Evolutionary conservation across 1,140 invertebrate species (phyloP).

Genomic region (Drosophila novamexicana): DNA sequence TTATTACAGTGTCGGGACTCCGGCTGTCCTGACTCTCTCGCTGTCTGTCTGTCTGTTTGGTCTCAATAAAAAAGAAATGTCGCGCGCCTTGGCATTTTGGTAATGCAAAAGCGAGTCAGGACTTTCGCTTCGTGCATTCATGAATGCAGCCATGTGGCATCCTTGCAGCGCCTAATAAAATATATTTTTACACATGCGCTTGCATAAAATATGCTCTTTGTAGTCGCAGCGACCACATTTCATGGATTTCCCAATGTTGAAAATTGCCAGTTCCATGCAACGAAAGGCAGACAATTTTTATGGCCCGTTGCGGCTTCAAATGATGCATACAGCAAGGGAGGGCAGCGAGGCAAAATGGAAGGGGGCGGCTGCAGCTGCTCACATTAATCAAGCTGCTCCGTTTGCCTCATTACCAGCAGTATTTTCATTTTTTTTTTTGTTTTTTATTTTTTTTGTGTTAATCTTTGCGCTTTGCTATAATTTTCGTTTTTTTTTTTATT

Average conservation of each 20-base stretch:
- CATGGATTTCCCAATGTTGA: slow-evolving; percentile 59
- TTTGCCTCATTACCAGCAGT: slow-evolving; percentile 49
- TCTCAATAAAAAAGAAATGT: slow-evolving; percentile 57
- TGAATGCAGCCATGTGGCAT: slow-evolving; percentile 10
- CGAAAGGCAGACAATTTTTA: slow-evolving; percentile 47
- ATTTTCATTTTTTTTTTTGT: slow-evolving; percentile 14
- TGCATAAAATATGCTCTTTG: slow-evolving; percentile 63
- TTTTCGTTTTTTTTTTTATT: slow-evolving; percentile 17
- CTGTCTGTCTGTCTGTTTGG: slow-evolving; percentile 18
- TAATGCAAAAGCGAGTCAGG: slow-evolving; percentile 44
- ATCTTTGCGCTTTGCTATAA: slow-evolving; percentile 20
- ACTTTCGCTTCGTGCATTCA: slow-evolving; percentile 7
- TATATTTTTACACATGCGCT: slow-evolving; percentile 57
- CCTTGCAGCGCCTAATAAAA: slow-evolving; percentile 53
- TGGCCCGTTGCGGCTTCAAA: slow-evolving; percentile 42
- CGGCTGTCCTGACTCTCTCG: background rate
- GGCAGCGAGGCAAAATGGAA: background rate
- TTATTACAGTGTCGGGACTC: slow-evolving; percentile 50
- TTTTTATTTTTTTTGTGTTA: slow-evolving; percentile 9
- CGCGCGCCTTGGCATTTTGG: slow-evolving; percentile 44
- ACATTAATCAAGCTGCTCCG: slow-evolving; percentile 48
- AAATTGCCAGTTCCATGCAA: slow-evolving; percentile 48
- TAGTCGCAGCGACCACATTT: slow-evolving; percentile 58
- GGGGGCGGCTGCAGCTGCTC: slow-evolving; percentile 15
- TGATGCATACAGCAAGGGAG: background rate